Percentiles rank a stretch among this genome's conserved stretches.
Conservation (phyloP, 2,113 vertebrate species). For the Heterochromis multidens region DNA sequence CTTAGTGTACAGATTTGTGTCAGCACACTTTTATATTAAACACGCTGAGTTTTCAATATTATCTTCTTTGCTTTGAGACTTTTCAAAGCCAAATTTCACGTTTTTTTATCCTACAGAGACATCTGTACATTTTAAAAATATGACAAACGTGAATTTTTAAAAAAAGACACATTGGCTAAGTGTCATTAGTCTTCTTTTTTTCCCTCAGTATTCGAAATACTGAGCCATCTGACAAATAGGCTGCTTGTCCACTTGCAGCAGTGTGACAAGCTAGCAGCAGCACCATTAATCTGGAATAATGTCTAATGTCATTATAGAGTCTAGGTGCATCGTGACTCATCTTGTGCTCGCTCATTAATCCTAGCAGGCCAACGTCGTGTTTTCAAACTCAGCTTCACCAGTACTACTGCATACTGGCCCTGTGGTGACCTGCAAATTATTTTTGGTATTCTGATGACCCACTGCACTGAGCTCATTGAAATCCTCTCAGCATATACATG, state of each 20-base stretch:
- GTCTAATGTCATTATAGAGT: conserved; percentile 40
- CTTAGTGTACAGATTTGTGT: background rate
- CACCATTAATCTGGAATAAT: conserved; percentile 27
- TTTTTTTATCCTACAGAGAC: background rate
- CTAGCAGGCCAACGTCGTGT: background rate
- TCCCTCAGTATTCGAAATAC: background rate
- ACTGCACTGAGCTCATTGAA: background rate
- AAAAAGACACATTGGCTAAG: background rate
- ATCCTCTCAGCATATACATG: background rate
- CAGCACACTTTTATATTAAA: background rate
- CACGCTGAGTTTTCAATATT: background rate
- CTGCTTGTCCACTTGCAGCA: background rate
- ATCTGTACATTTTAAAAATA: background rate
- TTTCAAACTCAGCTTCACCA: conserved; percentile 28
- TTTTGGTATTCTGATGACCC: background rate
- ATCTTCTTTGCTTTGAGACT: background rate
- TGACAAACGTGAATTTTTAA: background rate
- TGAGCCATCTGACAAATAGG: background rate
- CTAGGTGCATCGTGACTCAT: conserved; percentile 49
- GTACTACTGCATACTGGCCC: background rate
- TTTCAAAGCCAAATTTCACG: background rate
- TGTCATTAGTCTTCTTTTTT: background rate
- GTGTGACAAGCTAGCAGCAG: background rate
- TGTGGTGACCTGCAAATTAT: background rate
- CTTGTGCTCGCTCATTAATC: conserved; percentile 44